Evolutionary conservation across 2,888 invertebrate species (phyloP), one percentile per base, ranked within the genome.

Genomic region (Diaperis boleti): DNA sequence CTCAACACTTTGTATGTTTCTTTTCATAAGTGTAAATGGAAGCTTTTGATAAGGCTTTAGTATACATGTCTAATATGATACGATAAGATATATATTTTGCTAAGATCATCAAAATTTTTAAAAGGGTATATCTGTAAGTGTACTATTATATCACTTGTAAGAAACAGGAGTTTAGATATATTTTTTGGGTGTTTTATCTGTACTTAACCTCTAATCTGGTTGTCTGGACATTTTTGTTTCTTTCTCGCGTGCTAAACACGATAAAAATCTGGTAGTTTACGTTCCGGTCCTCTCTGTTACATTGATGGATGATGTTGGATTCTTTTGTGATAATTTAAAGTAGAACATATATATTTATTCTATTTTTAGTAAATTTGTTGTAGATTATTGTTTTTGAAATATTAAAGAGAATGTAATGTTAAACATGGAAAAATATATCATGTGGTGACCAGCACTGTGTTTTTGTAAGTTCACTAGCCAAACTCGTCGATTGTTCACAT

Each of bases 71-170:
- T 42, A 54, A 56, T 13, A 18, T 11, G 41, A 54, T 41, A 59
- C 41, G 49, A 59, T 65, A 63, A 67, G 68, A 64, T 59, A 67
- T 69, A 71, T 71, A 71, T 71, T 71, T 71, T 69, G 69, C 71
- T 63, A 63, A 50, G 67, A 69, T 66, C 66, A 64, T 64, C 50
- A 17, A 63, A 57, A 63, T 49, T 49, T 59, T 49, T 49, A 41
- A 59, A 59, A 59, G 31, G 49, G 49, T 49, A 59, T 59, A 49
- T 41, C 49, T 49, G 41, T 59, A 59, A 49, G 18, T 59, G 41
- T 49, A 49, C 14, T 39, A 59, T 59, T 39, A 49, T 49, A 49
- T 49, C 49, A 59, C 18, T 41, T 47, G 29, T 45, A 37, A 22
- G 37, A 49, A 20, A 56, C 35, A 17, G 45, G 26, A 37, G 15